phyloP scores from a whole-genome alignment of 1,140 invertebrate species.

The Venturia canescens region DNA sequence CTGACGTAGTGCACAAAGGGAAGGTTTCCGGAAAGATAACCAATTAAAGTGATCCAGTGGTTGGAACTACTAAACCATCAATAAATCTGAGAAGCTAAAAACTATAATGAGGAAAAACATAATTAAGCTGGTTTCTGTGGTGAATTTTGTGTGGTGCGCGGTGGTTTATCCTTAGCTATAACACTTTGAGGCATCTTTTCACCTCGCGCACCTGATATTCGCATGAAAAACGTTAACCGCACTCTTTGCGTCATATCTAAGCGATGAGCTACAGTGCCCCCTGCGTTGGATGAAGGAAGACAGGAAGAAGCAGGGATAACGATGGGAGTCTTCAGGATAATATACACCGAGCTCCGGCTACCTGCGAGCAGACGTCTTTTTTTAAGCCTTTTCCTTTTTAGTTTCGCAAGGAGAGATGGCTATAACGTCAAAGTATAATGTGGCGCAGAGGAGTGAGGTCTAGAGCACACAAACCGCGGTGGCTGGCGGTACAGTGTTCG shows the following conservation, averaged over 20 bases:
- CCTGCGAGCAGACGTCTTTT: constrained; percentile 3
- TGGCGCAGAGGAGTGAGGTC: constrained; percentile 28
- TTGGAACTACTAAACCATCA: background rate
- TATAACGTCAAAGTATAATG: constrained; percentile 39
- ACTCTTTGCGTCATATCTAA: background rate
- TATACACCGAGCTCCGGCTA: background rate
- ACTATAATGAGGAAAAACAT: constrained; percentile 10
- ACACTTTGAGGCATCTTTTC: background rate
- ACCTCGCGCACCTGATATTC: background rate
- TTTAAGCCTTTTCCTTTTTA: constrained; percentile 11
- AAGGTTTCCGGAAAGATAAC: background rate
- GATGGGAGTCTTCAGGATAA: background rate
- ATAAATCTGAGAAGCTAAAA: background rate
- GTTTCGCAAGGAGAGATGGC: background rate
- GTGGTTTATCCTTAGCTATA: background rate
- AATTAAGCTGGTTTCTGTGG: constrained; percentile 6
- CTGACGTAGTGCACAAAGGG: background rate
- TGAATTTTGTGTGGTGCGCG: background rate
- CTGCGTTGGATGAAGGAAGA: background rate
- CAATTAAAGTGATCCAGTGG: background rate
- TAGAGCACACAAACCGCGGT: constrained; percentile 28
- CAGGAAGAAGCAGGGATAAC: background rate
- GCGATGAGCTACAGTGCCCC: background rate
- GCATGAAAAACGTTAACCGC: background rate
- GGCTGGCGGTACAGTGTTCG: constrained; percentile 24